Conservation (phyloP, 2,113 vertebrate species). For the Grantiella picta region DNA sequence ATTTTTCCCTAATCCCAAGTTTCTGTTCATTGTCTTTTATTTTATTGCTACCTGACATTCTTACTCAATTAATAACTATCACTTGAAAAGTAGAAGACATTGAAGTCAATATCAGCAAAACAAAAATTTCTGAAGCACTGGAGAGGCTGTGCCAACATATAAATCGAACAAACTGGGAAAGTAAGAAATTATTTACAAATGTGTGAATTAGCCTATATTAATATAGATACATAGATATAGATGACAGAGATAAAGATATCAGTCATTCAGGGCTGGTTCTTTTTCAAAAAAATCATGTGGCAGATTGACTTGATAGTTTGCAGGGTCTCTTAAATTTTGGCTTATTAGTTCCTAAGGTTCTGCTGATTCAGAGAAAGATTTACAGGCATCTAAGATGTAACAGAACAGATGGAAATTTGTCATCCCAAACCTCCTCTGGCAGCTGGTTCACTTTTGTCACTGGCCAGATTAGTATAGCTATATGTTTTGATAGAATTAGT, state of each 20-base stretch:
- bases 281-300: background rate
- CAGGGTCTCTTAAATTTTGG: background rate
- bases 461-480: background rate
- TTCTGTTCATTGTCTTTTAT: background rate
- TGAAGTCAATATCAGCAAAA: background rate
- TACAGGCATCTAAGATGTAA: background rate
- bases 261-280: background rate
- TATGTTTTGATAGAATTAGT: background rate
- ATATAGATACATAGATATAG: background rate
- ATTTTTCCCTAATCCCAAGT: background rate
- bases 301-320: background rate
- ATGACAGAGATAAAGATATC: background rate
- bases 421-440: background rate
- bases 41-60: background rate
- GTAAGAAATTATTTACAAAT: background rate
- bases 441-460: background rate
- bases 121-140: background rate
- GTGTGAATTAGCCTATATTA: background rate
- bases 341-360: background rate
- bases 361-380: background rate
- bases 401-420: background rate
- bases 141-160: background rate
- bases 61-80: background rate
- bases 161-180: background rate
- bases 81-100: background rate